These are phyloP conservation scores for Illadopsis cleaveri DNA, from an alignment of 2,113 vertebrate genomes.

Conservation along the genomic window DNA sequence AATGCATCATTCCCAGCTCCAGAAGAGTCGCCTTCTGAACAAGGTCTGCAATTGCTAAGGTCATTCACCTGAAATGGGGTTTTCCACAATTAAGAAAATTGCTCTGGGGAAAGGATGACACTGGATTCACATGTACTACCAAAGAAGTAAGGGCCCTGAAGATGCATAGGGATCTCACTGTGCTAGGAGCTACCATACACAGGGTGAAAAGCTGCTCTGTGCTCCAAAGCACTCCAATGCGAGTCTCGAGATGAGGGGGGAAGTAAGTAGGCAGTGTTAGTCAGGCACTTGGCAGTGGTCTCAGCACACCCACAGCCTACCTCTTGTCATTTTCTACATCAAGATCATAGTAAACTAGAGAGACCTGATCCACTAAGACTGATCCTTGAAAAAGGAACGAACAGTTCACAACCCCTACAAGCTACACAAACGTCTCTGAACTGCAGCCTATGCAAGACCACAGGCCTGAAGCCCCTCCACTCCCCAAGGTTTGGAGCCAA, in stretches of 20 bases:
- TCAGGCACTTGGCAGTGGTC: not conserved
- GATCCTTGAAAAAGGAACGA: not conserved
- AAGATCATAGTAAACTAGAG: not conserved
- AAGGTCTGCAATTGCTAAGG: not conserved
- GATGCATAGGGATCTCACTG: not conserved
- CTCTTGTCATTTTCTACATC: not conserved
- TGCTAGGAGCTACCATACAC: not conserved
- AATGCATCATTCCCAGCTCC: not conserved
- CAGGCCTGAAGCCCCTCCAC: not conserved
- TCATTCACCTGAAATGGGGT: not conserved
- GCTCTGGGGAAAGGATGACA: not conserved
- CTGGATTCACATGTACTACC: accelerated
- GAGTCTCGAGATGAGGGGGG: not conserved
- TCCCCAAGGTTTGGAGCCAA: not conserved
- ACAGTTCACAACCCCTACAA: not conserved
- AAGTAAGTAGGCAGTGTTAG: not conserved
- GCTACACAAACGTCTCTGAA: not conserved
- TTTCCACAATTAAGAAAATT: not conserved
- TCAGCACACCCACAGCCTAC: not conserved
- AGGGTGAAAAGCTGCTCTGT: not conserved
- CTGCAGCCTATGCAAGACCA: not conserved
- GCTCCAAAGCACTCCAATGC: not conserved
- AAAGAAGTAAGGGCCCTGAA: not conserved
- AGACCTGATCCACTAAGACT: not conserved
- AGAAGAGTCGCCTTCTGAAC: accelerated